Percentiles rank a stretch among this genome's conserved stretches.
phyloP scores from a whole-genome alignment of 2,888 invertebrate genomes.

The Aspidiotus destructor region DNA sequence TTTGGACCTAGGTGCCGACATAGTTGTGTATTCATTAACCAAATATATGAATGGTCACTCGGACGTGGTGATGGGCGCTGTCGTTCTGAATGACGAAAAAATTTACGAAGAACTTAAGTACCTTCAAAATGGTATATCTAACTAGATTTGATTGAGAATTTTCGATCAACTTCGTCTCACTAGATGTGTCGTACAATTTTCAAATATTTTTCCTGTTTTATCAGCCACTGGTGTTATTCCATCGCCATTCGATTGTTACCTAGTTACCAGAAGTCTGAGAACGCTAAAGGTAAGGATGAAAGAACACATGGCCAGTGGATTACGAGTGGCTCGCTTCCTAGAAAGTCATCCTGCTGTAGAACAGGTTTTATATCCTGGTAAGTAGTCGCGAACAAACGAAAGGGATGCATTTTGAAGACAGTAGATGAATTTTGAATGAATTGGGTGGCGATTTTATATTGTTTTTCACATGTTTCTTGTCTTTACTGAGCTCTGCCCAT shows the following conservation, averaged over 20 bases:
- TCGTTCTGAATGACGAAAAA: slow-evolving; percentile 61
- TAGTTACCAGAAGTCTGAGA: slow-evolving; percentile 87
- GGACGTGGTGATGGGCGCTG: slow-evolving; percentile 93
- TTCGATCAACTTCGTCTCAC: too few relatives aligned
- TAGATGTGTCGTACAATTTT: background rate
- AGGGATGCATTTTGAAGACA: too few relatives aligned
- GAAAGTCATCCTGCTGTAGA: slow-evolving; percentile 68
- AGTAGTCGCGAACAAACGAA: background rate
- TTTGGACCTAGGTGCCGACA: slow-evolving; percentile 79
- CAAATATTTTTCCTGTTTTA: background rate
- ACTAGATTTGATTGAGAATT: background rate
- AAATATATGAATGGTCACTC: slow-evolving; percentile 99
- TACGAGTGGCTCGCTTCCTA: slow-evolving; percentile 70
- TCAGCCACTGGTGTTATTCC: slow-evolving; percentile 85
- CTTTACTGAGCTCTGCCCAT: too few relatives aligned
- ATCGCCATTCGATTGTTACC: slow-evolving; percentile 90
- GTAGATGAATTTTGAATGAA: too few relatives aligned
- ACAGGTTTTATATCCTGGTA: slow-evolving; percentile 73
- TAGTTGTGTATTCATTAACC: slow-evolving; percentile 83
- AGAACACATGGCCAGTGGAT: slow-evolving; percentile 68
- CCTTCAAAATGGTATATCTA: slow-evolving; percentile 69
- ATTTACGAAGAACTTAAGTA: slow-evolving; percentile 65
- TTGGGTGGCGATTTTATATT: too few relatives aligned
- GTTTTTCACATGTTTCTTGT: too few relatives aligned
- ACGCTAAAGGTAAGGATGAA: slow-evolving; percentile 87